These are phyloP conservation scores for Mohoua ochrocephala DNA, from an alignment of 2,113 vertebrate species.

Conservation along the genomic window DNA sequence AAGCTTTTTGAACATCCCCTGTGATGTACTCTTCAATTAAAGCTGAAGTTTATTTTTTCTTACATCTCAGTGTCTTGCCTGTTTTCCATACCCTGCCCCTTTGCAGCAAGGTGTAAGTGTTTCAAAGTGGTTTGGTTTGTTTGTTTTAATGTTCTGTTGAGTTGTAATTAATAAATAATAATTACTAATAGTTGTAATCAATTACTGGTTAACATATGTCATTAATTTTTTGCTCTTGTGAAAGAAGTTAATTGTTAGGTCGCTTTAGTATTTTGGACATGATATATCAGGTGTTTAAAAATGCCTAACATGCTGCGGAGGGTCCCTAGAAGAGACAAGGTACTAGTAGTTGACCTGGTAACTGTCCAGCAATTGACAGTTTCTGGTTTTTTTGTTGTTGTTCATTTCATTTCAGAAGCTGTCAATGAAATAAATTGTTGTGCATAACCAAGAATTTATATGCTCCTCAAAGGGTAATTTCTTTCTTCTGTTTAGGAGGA, in stretches of 20 bases:
- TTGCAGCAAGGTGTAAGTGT: background rate
- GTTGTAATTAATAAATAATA: background rate
- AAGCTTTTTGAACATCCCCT: background rate
- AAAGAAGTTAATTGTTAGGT: background rate
- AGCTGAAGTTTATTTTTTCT: background rate
- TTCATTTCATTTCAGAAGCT: background rate
- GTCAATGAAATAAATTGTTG: background rate
- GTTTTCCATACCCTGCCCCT: background rate
- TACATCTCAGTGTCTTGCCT: background rate
- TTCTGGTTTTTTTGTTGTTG: background rate
- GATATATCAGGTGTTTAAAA: background rate
- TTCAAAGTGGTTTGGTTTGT: background rate
- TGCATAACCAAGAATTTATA: background rate
- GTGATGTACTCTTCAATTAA: background rate
- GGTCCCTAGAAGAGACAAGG: background rate
- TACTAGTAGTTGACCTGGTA: background rate
- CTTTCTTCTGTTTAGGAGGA: conserved; percentile 65
- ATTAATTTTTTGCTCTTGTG: background rate
- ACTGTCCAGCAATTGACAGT: background rate
- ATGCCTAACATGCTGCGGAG: background rate
- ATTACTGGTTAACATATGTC: background rate
- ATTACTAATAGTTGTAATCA: background rate
- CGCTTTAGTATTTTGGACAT: background rate
- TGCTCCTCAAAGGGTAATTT: background rate
- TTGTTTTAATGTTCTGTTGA: background rate